Evolutionary conservation across 2,888 invertebrate species (phyloP), one percentile per base, ranked within the genome.

Genomic region (Xestia c-nigrum): DNA sequence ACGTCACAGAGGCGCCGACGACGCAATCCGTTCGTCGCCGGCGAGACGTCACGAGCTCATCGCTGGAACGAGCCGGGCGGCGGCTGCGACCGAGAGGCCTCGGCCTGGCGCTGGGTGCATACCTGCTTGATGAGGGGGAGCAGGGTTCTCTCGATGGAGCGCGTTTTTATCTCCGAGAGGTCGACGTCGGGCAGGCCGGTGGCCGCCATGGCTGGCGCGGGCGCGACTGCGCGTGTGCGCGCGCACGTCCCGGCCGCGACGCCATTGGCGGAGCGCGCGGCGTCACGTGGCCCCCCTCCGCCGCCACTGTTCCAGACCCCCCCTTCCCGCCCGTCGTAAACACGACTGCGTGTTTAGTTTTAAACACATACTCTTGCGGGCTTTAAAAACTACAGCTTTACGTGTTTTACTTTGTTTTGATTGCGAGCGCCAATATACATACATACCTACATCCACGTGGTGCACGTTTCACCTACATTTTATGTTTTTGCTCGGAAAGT

Each of bases 61-160:
- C 70, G 74, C 81, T 74, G 79, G 74, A 70, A 84, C 40, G 81
- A 67, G 64, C 63, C 31, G 71, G 71, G 65, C 66, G 43, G 43
- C 50, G 64, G 64, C 31, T 66, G 57, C 40, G 80, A 66, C 75
- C 46, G 80, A 72, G 66, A 76, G 67, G 85, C 84, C 77, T 83
- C 75, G 76, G 80, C 79, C 85, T 83, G 88, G 91, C 89, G 90
- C 89, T 78, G 85, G 81, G 87, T 88, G 91, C 95, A 91, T 98
- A 99, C 99, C 98, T 99, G 99, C 96, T 98, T 99, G 93, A 99
- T 98, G 95, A 99, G 98, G 91, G 99, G 99, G 94, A 99, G 98
- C 92, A 99, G 97, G 90, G 99, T 99, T 97, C 98, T 98, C 97
- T 99, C 99, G 97, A 99, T 98, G 96, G 99, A 99, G 97, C 98